Evolutionary conservation across 2,113 vertebrate species (phyloP).

Genomic region (Hippopotamus amphibius): DNA sequence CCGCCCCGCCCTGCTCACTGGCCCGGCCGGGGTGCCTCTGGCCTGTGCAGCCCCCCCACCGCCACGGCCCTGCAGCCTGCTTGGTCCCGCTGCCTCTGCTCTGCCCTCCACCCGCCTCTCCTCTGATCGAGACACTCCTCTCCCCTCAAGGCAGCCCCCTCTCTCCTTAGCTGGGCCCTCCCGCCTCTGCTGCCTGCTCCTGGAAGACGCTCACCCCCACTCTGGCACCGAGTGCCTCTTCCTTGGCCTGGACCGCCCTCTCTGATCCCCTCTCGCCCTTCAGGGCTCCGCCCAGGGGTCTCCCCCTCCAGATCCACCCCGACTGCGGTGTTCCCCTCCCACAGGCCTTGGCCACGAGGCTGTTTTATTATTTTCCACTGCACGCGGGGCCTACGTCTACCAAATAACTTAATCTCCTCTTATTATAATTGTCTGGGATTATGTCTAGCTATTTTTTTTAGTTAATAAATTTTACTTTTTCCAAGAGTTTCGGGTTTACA

Average conservation of each 20-base stretch:
- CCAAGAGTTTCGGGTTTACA: not conserved
- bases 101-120: no score
- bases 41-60: no score
- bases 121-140: not conserved
- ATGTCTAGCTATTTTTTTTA: not conserved
- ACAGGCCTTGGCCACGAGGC: not conserved
- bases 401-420: not conserved
- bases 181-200: not conserved
- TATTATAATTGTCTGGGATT: not conserved
- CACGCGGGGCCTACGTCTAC: no score
- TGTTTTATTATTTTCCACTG: not conserved
- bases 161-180: not conserved
- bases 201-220: not conserved
- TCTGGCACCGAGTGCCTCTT: not conserved
- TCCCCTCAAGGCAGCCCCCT: not conserved
- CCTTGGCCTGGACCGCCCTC: not conserved
- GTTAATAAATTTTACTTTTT: not conserved
- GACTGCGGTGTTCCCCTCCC: no score
- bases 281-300: no score
- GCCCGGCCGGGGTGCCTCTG: no score
- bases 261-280: no score
- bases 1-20: not conserved
- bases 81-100: no score
- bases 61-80: no score
- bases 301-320: no score